phyloP scores from a whole-genome alignment of 1,140 invertebrate species.

The Drosophila erecta region DNA sequence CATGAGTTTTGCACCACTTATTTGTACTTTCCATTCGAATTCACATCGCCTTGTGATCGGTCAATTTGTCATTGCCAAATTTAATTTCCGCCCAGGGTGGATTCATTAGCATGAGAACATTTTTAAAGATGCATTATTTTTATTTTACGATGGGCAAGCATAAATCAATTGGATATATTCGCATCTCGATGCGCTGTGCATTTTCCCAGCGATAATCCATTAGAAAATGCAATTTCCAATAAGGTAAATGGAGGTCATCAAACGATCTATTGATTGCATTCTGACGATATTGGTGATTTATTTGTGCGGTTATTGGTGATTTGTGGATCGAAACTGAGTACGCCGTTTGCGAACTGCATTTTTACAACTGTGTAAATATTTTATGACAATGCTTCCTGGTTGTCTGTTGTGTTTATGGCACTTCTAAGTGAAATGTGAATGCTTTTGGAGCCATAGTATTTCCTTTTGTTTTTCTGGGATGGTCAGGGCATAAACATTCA shows the following conservation, averaged over 20 bases:
- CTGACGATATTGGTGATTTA: slow-evolving; percentile 27
- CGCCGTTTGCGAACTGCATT: slow-evolving; percentile 20
- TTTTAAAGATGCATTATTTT: slow-evolving; percentile 8
- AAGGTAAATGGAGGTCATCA: slow-evolving; percentile 35
- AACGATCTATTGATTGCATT: slow-evolving; percentile 30
- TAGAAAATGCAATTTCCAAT: slow-evolving; percentile 25
- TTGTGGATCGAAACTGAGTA: slow-evolving; percentile 14
- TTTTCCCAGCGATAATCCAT: slow-evolving; percentile 17
- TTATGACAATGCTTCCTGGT: slow-evolving; percentile 35
- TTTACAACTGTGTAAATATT: slow-evolving; percentile 46
- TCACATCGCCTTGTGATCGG: slow-evolving; percentile 34
- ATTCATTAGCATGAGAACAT: slow-evolving; percentile 6
- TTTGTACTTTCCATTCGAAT: slow-evolving; percentile 14
- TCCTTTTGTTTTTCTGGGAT: slow-evolving; percentile 1
- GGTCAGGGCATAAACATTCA: slow-evolving; percentile 12
- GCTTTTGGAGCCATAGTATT: neutral
- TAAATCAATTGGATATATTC: slow-evolving; percentile 35
- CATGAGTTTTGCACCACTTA: neutral
- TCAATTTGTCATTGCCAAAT: slow-evolving; percentile 58
- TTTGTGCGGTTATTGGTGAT: slow-evolving; percentile 19
- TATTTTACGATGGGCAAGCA: slow-evolving; percentile 13
- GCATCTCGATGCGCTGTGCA: neutral
- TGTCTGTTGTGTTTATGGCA: slow-evolving; percentile 4
- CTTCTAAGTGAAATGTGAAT: slow-evolving; percentile 8
- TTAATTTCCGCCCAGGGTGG: slow-evolving; percentile 37